Conservation (phyloP, 2,113 vertebrate species). For the Canis aureus region DNA sequence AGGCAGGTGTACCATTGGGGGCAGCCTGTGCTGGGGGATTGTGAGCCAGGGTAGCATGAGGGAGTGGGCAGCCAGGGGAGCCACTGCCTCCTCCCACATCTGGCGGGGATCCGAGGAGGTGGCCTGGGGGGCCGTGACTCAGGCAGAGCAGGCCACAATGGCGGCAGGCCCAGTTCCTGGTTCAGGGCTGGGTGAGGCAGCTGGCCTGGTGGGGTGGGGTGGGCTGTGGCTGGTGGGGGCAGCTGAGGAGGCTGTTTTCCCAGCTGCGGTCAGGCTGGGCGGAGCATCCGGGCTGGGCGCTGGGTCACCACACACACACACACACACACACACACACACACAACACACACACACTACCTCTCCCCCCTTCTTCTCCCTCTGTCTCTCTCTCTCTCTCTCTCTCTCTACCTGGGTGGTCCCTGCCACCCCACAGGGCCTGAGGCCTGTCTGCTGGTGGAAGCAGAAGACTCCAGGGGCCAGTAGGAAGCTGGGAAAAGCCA, state of each 20-base stretch:
- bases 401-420: conserved; percentile 65
- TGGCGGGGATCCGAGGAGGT: neutral
- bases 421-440: neutral
- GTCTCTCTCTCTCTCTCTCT: too few relatives aligned
- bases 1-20: neutral
- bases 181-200: conserved; percentile 62
- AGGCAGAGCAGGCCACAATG: fast-evolving
- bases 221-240: neutral
- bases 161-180: conserved; percentile 66
- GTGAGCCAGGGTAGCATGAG: conserved; percentile 7
- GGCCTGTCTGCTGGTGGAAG: neutral
- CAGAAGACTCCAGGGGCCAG: neutral
- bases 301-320: neutral
- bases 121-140: neutral
- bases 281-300: conserved; percentile 12
- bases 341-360: neutral
- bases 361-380: neutral
- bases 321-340: neutral
- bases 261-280: conserved; percentile 20
- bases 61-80: neutral
- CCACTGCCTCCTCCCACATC: neutral
- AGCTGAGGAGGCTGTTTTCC: conserved; percentile 66
- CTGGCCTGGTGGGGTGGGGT: neutral
- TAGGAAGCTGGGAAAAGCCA: neutral
- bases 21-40: neutral